Conservation (phyloP, 2,797 vertebrate genomes). For the Chelidonichthys spinosus region DNA sequence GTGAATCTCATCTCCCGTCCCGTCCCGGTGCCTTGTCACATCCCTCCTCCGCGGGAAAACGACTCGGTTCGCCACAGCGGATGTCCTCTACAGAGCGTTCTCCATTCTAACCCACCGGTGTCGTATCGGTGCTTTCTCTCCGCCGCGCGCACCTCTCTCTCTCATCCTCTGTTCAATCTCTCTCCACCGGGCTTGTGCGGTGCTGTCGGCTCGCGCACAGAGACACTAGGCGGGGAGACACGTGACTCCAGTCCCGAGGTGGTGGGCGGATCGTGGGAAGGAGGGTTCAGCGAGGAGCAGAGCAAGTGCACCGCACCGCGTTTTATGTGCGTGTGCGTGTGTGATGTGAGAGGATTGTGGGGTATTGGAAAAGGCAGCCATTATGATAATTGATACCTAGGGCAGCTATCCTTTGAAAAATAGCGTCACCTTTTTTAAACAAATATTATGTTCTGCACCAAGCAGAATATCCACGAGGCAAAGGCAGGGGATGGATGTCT, state of each 20-base stretch:
- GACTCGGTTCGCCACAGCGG: slow-evolving; percentile 14
- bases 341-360: slow-evolving; percentile 27
- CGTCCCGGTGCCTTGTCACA: slow-evolving; percentile 27
- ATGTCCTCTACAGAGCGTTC: slow-evolving; percentile 17
- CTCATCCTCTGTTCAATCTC: slow-evolving; percentile 42
- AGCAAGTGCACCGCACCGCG: slow-evolving; percentile 73
- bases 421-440: slow-evolving; percentile 45
- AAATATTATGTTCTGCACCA: slow-evolving; percentile 33
- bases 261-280: slow-evolving; percentile 81
- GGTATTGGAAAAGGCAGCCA: slow-evolving; percentile 38
- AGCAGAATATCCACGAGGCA: slow-evolving; percentile 9
- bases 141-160: slow-evolving; percentile 31
- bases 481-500: neutral
- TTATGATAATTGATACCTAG: slow-evolving; percentile 68
- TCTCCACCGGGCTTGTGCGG: slow-evolving; percentile 71
- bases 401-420: slow-evolving; percentile 43
- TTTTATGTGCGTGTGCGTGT: slow-evolving; percentile 23
- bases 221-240: slow-evolving; percentile 76
- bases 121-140: slow-evolving; percentile 25
- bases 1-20: slow-evolving; percentile 68
- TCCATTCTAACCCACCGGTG: slow-evolving; percentile 25
- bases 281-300: slow-evolving; percentile 69
- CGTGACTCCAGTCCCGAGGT: slow-evolving; percentile 80
- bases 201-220: slow-evolving; percentile 61
- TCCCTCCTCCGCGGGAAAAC: slow-evolving; percentile 34